Evolutionary conservation across 1,140 invertebrate species (phyloP), one percentile per base, ranked within the genome.

Genomic region (Drosophila neocordata): DNA sequence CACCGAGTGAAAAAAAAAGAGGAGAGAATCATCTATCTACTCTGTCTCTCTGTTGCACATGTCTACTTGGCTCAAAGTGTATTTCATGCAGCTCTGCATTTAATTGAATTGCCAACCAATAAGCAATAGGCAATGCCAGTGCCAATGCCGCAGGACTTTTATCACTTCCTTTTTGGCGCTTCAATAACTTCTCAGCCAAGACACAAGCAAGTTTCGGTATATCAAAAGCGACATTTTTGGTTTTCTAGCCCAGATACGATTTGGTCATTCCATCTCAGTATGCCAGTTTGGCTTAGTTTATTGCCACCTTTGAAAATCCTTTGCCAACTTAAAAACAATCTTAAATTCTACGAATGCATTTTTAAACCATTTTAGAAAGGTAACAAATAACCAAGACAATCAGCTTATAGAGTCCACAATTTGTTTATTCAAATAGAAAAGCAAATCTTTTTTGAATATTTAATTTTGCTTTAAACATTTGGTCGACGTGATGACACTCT

Each of bases 1-100:
- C 18, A 48, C 9, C 15, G 41, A 69, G 61, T 55, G 60, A 65
- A 31, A 38, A 34, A 51, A 20, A 31, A 11, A 13, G 20, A 11
- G 27, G 35, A 31, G 24, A 12, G 34, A 69, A 35, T 20, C 34
- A 18, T 57, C 31, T 11, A 15, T 31, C 37, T 4, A 34, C 37
- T 12, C 27, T 31, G 1, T 31, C 27, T 31, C 0, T 31, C 27
- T 31, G 4, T 31, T 31, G 4, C 64, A 22, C 56, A 56, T 52
- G 13, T 55, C 51, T 70, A 56, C 53, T 41, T 58, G 9, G 52
- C 63, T 52, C 69, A 80, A 71, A 85, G 67, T 79, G 82, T 77
- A 77, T 85, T 85, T 85, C 81, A 85, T 85, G 81, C 69, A 80
- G 81, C 81, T 85, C 77, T 85, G 81, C 81, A 76, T 85, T 85